A percentile compares a stretch with the other conserved stretches of the same genome.
phyloP scores from a whole-genome alignment of 2,797 vertebrate genomes.

The Scolopax bukidnonensis region DNA sequence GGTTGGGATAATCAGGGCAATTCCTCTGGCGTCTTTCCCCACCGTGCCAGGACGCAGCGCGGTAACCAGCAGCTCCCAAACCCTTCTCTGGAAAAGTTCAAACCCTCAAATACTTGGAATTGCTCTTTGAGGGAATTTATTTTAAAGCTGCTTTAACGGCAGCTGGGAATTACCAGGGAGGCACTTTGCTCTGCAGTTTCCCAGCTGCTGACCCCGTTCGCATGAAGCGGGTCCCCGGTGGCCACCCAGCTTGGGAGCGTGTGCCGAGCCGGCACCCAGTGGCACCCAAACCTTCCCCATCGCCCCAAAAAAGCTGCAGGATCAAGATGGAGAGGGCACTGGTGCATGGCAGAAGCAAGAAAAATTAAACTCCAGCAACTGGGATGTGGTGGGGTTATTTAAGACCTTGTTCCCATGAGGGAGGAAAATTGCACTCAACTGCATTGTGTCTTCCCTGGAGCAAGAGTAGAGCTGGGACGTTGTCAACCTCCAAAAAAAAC shows the following conservation, averaged over 20 bases:
- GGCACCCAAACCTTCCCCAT: neutral
- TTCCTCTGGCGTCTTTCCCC: neutral
- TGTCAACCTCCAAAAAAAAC: neutral
- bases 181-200: slow-evolving; percentile 62
- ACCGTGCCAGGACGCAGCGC: rapidly evolving
- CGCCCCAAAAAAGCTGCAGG: neutral
- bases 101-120: slow-evolving; percentile 73
- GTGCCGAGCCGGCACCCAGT: neutral
- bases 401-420: neutral
- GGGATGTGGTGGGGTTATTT: neutral
- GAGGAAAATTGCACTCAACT: neutral
- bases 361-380: neutral
- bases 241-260: neutral
- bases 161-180: slow-evolving; percentile 73
- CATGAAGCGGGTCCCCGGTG: neutral
- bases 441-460: neutral
- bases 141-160: slow-evolving; percentile 67
- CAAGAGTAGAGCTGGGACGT: neutral
- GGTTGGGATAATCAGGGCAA: neutral
- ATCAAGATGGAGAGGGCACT: neutral
- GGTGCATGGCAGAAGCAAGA: neutral
- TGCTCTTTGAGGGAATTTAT: slow-evolving; percentile 69
- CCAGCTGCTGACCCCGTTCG: slow-evolving; percentile 56
- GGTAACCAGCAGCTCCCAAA: slow-evolving; percentile 5
- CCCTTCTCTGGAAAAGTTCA: slow-evolving; percentile 63